phyloP scores from a whole-genome alignment of 2,113 vertebrate genomes.

The Nycticebus coucang region DNA sequence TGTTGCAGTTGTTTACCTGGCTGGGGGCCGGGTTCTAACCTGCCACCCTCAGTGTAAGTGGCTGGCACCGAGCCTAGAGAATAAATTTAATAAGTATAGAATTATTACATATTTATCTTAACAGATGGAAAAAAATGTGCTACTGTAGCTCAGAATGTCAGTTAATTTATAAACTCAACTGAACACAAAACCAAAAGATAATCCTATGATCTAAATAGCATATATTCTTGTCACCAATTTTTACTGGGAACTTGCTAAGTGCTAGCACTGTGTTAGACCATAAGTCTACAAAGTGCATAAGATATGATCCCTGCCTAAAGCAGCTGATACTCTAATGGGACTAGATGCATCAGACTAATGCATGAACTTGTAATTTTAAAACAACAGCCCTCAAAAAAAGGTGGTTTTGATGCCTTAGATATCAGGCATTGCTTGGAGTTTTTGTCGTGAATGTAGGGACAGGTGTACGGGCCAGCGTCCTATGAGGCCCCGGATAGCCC shows the following conservation, averaged over 20 bases:
- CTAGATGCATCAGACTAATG: background rate
- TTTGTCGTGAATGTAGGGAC: background rate
- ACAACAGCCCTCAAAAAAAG: background rate
- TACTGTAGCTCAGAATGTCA: background rate
- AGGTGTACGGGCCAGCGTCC: background rate
- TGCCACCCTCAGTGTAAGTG: too few relatives aligned
- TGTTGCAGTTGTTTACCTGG: too few relatives aligned
- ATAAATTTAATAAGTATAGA: background rate
- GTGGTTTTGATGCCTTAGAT: background rate
- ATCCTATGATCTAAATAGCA: background rate
- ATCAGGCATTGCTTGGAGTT: background rate
- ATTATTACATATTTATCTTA: background rate
- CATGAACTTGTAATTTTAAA: background rate
- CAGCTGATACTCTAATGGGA: background rate
- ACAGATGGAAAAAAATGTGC: background rate
- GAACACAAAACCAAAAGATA: background rate
- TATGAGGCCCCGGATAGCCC: background rate
- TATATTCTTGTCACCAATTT: background rate
- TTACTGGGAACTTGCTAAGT: background rate
- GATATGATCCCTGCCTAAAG: background rate
- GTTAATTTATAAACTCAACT: conserved; percentile 20
- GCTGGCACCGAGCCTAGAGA: too few relatives aligned
- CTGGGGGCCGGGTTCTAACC: too few relatives aligned
- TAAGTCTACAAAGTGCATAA: background rate
- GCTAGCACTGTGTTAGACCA: background rate